Base-by-base conservation (phyloP, 1,140 invertebrate species). In the Chironomus tepperi region DNA sequence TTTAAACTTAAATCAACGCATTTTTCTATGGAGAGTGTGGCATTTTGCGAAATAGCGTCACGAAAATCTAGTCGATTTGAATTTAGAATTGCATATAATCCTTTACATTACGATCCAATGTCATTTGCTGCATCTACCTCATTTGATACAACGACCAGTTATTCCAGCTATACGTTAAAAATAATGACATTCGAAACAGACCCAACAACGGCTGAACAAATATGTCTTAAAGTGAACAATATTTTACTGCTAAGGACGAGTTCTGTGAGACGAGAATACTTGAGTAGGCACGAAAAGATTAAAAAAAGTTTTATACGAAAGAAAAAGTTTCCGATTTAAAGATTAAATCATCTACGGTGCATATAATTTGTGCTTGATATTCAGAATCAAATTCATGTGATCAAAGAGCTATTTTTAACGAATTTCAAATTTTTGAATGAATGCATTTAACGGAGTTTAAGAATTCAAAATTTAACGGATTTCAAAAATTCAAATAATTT, bases 121-220 rank as follows among this genome's bases (percentile, higher is more conserved):
- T 73, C 42, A 43, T 77, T 77, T 64, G 74, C 72, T 15, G 74
- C 75, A 42, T 73, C 80, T 5, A 18, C 77, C 42, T 73, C 73
- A n/a, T 75, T 43, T 75, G 10, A 70, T 75, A 42, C 74, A 75
- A 21, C 72, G 47, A 15, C 21, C 73, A 42, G 75, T 75, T 42
- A 76, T 67, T 78, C 79, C 86, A 78, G 77, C 84, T 0, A 82
- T 85, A 21, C 42, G 42, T 2, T 73, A 70, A n/a, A 87, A 87
- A 73, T 95, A 93, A 79, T 94, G 95, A 82, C 89, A 91, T 96
- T 96, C 80, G 94, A 96, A 83, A 88, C 90, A 19, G 92, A 95
- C 76, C 84, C 88, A 15, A 83, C 85, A 9, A 88, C 86, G 1
- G 92, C 92, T 8, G 87, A 90, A 77, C 91, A 93, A 83, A 95